Conservation (phyloP, 2,113 vertebrate genomes). For the Colistium nudipinnis region DNA sequence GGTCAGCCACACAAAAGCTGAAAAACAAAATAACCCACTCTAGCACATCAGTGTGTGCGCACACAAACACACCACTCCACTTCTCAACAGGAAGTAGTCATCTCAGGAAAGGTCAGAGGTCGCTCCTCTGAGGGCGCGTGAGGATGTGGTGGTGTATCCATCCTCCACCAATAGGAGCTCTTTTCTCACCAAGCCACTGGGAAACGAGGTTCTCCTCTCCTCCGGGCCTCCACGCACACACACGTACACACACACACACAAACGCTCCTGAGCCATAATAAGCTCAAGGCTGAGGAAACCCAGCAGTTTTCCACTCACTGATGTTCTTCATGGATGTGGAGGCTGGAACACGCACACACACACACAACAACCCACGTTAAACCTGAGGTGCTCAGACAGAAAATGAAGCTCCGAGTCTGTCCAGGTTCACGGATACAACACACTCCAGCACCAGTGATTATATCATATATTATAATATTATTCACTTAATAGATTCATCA, state of each 20-base stretch:
- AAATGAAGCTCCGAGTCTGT: too few relatives aligned
- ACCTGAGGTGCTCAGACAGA: too few relatives aligned
- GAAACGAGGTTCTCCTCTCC: conserved; percentile 51
- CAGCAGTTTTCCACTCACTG: conserved; percentile 36
- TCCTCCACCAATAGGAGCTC: conserved; percentile 46
- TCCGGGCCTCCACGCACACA: conserved; percentile 25
- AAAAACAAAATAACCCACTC: too few relatives aligned
- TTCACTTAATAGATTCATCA: too few relatives aligned
- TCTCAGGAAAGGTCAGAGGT: conserved; percentile 41
- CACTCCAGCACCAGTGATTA: too few relatives aligned
- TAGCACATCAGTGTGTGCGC: background rate
- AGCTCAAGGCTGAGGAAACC: conserved; percentile 22
- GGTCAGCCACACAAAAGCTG: too few relatives aligned
- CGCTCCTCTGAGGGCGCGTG: conserved; percentile 50
- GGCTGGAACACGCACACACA: background rate
- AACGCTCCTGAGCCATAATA: conserved; percentile 13
- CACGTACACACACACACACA: conserved; percentile 10
- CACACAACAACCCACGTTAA: too few relatives aligned
- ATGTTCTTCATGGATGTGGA: conserved; percentile 9
- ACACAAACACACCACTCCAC: conserved; percentile 10
- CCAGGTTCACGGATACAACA: too few relatives aligned
- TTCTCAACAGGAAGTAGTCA: conserved; percentile 62
- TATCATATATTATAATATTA: too few relatives aligned
- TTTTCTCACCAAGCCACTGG: conserved; percentile 50
- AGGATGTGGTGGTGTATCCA: conserved; percentile 57